These are phyloP conservation scores for Archegozetes longisetosus DNA, from an alignment of 1,140 invertebrate species.

Conservation along the genomic window DNA sequence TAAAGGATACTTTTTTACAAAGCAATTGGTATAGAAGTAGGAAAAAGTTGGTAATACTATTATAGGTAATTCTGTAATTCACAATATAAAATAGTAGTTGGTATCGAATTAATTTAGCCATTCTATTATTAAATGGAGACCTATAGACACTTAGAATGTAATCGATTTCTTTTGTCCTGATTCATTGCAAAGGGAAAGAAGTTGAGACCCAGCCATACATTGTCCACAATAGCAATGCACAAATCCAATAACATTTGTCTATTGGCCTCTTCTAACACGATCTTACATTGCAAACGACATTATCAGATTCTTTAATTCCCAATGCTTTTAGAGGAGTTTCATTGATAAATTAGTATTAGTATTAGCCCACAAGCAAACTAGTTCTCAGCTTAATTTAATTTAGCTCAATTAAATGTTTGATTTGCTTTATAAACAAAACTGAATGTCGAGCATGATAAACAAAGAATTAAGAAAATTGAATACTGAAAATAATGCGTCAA, in stretches of 20 bases:
- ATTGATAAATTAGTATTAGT: not conserved
- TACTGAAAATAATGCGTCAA: not conserved
- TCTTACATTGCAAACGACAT: not conserved
- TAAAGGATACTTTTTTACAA: too few relatives aligned
- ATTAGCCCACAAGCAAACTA: not conserved
- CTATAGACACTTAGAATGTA: not conserved
- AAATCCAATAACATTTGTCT: not conserved
- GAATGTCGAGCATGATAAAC: not conserved
- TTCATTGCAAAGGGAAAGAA: too few relatives aligned
- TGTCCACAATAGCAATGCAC: too few relatives aligned
- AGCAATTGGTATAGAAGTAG: not conserved
- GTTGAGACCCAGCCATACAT: too few relatives aligned
- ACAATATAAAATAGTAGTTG: not conserved
- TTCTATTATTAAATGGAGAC: not conserved
- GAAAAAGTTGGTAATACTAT: not conserved
- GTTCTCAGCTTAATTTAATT: not conserved
- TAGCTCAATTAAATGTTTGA: not conserved
- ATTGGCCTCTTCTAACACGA: not conserved
- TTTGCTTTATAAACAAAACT: not conserved
- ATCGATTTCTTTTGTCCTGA: not conserved
- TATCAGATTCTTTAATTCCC: not conserved
- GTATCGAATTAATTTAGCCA: not conserved
- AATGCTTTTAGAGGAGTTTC: not conserved
- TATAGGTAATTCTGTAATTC: not conserved
- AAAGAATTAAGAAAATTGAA: not conserved